phyloP scores from a whole-genome alignment of 2,113 vertebrate genomes.

The Dissostichus mawsoni region DNA sequence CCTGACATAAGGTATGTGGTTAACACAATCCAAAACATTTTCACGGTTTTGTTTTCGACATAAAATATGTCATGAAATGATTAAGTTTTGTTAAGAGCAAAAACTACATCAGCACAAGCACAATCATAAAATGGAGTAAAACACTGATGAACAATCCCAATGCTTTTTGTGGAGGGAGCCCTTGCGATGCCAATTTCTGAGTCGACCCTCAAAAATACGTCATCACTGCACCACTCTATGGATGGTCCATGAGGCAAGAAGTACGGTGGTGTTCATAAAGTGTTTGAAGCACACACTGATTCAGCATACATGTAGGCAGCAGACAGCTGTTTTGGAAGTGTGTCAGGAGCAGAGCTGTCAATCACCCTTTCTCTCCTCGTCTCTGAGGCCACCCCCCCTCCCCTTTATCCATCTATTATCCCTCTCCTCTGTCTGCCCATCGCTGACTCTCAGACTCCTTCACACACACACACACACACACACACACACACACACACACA shows the following conservation, averaged over 20 bases:
- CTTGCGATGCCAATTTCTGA: no score
- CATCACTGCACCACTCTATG: no score
- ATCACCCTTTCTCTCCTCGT: slow-evolving; percentile 26
- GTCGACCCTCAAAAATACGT: no score
- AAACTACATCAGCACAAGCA: not conserved
- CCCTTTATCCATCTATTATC: slow-evolving; percentile 12
- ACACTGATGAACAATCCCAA: no score
- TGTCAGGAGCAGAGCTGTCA: slow-evolving; percentile 51
- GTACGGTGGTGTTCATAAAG: not conserved
- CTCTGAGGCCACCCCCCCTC: slow-evolving; percentile 23
- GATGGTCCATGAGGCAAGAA: not conserved
- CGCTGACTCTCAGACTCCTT: not conserved
- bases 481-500: slow-evolving; percentile 12
- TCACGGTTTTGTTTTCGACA: no score
- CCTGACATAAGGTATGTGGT: no score
- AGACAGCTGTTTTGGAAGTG: slow-evolving; percentile 35
- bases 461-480: slow-evolving; percentile 5
- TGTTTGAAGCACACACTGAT: slow-evolving; percentile 24
- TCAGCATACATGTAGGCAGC: slow-evolving; percentile 27
- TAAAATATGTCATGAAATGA: no score
- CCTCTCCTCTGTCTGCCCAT: not conserved
- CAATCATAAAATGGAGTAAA: no score
- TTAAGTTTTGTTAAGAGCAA: not conserved
- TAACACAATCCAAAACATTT: no score
- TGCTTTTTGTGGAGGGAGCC: no score